phyloP scores from a whole-genome alignment of 2,113 vertebrate genomes.

The Brienomyrus brachyistius region DNA sequence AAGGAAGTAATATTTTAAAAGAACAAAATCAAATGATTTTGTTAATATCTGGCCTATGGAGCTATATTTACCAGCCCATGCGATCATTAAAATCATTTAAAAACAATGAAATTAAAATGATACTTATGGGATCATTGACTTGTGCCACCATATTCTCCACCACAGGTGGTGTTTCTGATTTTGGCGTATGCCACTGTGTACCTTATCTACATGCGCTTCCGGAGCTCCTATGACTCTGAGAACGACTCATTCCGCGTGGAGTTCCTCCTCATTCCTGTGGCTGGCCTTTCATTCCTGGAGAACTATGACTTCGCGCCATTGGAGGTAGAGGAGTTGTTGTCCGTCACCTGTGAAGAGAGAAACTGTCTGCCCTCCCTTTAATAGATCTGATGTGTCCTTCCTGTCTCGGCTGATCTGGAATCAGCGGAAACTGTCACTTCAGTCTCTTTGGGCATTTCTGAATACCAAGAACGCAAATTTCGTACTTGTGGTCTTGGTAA shows the following conservation, averaged over 20 bases:
- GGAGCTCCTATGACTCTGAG: conserved; percentile 71
- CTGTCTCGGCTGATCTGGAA: background rate
- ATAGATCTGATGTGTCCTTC: background rate
- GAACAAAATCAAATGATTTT: background rate
- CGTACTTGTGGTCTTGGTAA: background rate
- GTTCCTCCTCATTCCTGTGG: conserved; percentile 87
- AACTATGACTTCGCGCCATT: conserved; percentile 80
- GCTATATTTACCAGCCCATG: background rate
- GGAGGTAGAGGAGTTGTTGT: conserved; percentile 64
- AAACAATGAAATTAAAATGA: background rate
- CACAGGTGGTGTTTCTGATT: conserved; percentile 81
- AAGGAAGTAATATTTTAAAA: background rate
- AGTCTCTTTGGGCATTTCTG: background rate
- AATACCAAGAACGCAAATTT: background rate
- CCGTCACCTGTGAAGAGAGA: background rate
- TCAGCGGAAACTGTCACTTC: background rate
- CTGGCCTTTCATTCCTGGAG: conserved; percentile 87
- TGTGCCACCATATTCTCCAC: background rate
- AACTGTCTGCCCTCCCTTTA: background rate
- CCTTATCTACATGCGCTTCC: conserved; percentile 85
- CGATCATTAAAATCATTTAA: background rate
- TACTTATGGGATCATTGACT: background rate
- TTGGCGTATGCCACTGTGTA: conserved; percentile 82
- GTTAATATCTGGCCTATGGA: background rate
- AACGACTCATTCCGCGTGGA: conserved; percentile 89